Evolutionary conservation across 2,888 invertebrate genomes (phyloP).

Genomic region (Melolontha melolontha): DNA sequence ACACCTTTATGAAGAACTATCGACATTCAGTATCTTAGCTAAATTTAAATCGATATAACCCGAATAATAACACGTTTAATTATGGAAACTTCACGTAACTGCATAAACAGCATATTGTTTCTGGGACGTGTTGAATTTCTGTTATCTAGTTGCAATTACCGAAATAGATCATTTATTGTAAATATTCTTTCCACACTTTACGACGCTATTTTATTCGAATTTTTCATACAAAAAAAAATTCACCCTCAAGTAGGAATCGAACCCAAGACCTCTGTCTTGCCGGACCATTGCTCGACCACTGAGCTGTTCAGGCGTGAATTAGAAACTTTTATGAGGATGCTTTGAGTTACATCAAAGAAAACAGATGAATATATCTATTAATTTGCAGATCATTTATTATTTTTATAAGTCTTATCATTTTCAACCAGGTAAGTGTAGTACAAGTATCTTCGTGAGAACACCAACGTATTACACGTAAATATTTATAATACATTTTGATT

Average conservation of each 20-base stretch:
- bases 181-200: too few species aligned
- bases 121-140: too few species aligned
- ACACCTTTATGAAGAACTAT: slow-evolving; percentile 7
- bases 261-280: too few species aligned
- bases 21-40: slow-evolving; percentile 1
- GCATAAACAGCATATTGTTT: slow-evolving; percentile 4
- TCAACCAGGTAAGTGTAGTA: neutral
- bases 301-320: too few species aligned
- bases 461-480: slow-evolving; percentile 16
- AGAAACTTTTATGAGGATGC: too few species aligned
- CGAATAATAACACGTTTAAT: neutral
- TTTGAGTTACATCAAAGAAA: too few species aligned
- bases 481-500: slow-evolving; percentile 9
- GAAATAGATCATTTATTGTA: neutral
- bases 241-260: too few species aligned
- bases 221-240: too few species aligned
- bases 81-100: neutral
- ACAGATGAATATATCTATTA: too few species aligned
- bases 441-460: slow-evolving; percentile 7
- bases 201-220: too few species aligned
- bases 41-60: slow-evolving; percentile 8
- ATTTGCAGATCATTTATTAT: neutral
- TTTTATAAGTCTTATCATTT: neutral
- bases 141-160: too few species aligned
- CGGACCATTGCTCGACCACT: too few species aligned